Base-by-base conservation (phyloP, 2,797 vertebrate genomes). In the Florisuga fusca region DNA sequence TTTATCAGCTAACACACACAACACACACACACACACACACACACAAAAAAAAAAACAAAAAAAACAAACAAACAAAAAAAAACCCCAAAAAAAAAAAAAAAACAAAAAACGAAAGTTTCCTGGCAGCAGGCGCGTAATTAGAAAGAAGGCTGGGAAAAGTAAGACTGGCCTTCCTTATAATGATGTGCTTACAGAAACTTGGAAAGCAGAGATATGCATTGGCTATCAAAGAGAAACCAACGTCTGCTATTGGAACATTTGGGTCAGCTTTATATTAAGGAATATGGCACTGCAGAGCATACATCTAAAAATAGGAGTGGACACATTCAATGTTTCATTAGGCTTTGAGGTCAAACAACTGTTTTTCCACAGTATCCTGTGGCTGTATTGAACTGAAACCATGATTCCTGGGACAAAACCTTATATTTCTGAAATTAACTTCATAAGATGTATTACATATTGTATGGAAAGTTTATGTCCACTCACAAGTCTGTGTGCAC, bases 71-170 rank as follows among this genome's bases (percentile, higher is more conserved):
- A 67, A 36, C n/a, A 20, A 53, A 48, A 29, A 79, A 59, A 33
- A 67, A 36, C n/a, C n/a, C n/a, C n/a, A 18, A 50, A 33, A 25
- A 43, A 26, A 29, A 21, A 33, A 20, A n/a, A n/a, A 7, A 57
- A 22, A 12, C 13, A 81, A 53, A 68, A 80, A 21, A 27, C 14
- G 38, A 79, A 95, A 96, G 64, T 97, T 97, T 97, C 96, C 96
- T 97, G 93, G 97, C 94, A 94, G 96, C 95, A 97, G 97, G 95
- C 96, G 63, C 97, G 72, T 98, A 98, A 98, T 98, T 92, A 97
- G 94, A 96, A 94, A 93, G 89, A 93, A 90, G 78, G 68, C 92
- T 97, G 97, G 94, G 96, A 91, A 92, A 94, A 68, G 57, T 79
- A 87, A 67, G 91, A 27, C 84, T 89, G 90, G 88, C 83, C 72